Conservation (phyloP, 2,113 vertebrate genomes). For the Forbesichthys agassizii region DNA sequence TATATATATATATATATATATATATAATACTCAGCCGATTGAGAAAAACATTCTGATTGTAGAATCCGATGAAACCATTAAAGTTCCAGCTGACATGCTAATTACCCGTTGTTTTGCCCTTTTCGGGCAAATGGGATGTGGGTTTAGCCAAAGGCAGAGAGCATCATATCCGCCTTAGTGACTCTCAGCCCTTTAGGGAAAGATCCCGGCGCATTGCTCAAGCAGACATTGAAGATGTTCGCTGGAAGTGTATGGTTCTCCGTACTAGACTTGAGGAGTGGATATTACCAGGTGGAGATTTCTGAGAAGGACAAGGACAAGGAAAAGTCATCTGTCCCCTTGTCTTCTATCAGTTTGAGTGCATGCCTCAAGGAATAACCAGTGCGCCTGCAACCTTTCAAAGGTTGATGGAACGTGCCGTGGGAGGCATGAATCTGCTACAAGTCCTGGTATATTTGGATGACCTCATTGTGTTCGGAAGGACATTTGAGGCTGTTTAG, state of each 20-base stretch:
- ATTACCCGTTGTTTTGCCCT: not conserved
- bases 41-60: too few relatives aligned
- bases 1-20: too few relatives aligned
- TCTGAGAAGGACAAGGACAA: not conserved
- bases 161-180: constrained; percentile 1
- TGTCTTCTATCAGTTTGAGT: constrained; percentile 9
- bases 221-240: not conserved
- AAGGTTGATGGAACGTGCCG: constrained; percentile 11
- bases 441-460: constrained; percentile 1
- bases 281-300: not conserved
- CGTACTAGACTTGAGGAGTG: not conserved
- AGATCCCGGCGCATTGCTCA: not conserved
- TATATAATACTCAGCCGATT: too few relatives aligned
- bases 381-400: not conserved
- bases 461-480: not conserved
- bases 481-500: not conserved
- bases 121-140: constrained; percentile 12
- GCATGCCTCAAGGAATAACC: constrained; percentile 1
- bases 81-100: not conserved
- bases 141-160: constrained; percentile 9
- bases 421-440: constrained; percentile 20
- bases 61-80: not conserved
- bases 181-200: not conserved
- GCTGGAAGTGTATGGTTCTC: not conserved
- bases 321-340: constrained; percentile 12